Conservation (phyloP, 2,888 invertebrate genomes). For the Clepsis dumicolana region DNA sequence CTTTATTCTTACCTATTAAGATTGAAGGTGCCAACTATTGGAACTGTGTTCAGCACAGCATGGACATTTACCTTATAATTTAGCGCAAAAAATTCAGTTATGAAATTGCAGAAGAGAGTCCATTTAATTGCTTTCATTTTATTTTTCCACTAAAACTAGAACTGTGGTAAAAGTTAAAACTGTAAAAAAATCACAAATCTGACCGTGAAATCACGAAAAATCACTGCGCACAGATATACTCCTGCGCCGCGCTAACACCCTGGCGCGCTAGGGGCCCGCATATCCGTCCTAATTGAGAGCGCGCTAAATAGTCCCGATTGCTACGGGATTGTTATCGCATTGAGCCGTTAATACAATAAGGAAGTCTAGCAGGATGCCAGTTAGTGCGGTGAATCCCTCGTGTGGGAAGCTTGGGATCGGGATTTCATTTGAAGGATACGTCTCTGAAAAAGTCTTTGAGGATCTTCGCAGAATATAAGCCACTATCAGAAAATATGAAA, state of each 20-base stretch:
- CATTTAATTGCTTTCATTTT: no score
- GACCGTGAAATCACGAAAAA: background rate
- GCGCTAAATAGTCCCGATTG: slow-evolving; percentile 85
- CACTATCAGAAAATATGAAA: no score
- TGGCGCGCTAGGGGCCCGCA: slow-evolving; percentile 80
- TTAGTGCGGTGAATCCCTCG: slow-evolving; percentile 28
- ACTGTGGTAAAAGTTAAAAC: background rate
- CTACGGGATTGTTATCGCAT: slow-evolving; percentile 80
- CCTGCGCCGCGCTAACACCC: slow-evolving; percentile 60
- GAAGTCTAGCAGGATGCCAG: slow-evolving; percentile 68
- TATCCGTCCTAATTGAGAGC: slow-evolving; percentile 84
- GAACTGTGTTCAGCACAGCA: no score
- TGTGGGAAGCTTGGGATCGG: background rate
- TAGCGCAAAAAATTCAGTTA: no score
- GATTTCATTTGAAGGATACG: background rate
- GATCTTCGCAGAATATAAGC: no score
- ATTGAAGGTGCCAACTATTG: no score
- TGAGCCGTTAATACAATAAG: slow-evolving; percentile 79
- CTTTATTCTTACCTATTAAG: no score
- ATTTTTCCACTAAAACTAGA: no score
- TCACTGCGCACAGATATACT: background rate
- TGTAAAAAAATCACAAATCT: background rate
- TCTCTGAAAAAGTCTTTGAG: no score
- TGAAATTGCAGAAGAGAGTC: no score
- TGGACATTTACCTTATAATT: no score